Base-by-base conservation (phyloP, 2,888 invertebrate genomes). In the Acholoe squamosa region DNA sequence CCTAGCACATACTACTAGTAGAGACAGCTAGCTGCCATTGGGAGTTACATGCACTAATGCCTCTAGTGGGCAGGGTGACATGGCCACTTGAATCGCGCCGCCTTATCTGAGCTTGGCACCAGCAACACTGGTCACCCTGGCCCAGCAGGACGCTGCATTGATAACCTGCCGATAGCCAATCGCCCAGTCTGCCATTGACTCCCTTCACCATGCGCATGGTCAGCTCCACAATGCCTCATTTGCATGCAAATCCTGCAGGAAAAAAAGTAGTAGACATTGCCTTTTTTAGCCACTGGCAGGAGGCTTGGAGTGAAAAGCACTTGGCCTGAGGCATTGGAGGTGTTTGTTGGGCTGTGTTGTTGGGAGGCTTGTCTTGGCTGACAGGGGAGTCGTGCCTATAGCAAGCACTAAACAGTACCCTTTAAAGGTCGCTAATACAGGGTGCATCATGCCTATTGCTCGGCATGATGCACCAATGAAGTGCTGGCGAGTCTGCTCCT, bases 171-270 rank as follows among this genome's bases (percentile, higher is more conserved):
- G 34, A 80, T 80, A 25, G 31, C 76, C 61, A 25, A 61, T 61
- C 61, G 43, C 43, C 43, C 43, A n/a, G 61, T n/a, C 61, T 19
- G 43, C 80, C 80, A 80, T 80, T 80, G 80, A 80, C 14, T 12
- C 33, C 80, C 16, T 22, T 33, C 80, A 19, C 34, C 80, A 33
- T 16, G 16, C 80, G 33, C 80, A n/a, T 80, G 80, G 80, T 80
- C 80, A 80, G 43, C 22, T 16, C 80, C 80, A 80, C 80, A 80
- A 80, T 80, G 80, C 80, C 80, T 80, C 80, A 80, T 80, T 43
- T 80, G 43, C 80, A 80, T 80, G 80, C 80, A 33, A 80, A 80
- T 80, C 80, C 80, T 10, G 10, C 3, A 43, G 43, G 10, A 33
- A 33, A 80, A 80, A 34, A 80, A 34, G 80, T n/a, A 34, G 80